These are phyloP conservation scores for Haemorhous mexicanus DNA, from an alignment of 2,113 vertebrate species.

Conservation along the genomic window DNA sequence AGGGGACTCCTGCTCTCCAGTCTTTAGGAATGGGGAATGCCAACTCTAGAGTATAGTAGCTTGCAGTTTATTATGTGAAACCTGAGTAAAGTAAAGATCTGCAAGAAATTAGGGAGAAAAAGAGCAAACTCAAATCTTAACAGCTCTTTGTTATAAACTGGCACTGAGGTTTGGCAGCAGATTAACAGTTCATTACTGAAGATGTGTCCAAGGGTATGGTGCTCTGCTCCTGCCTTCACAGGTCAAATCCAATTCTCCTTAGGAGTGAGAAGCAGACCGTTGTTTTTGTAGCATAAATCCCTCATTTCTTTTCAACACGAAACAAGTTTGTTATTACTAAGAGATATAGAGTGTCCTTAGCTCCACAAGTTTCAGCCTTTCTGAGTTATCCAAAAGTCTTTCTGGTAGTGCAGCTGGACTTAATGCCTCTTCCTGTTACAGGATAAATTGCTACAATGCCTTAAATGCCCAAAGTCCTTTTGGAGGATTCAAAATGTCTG, in stretches of 20 bases:
- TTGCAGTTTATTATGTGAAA: neutral
- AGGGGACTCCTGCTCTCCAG: neutral
- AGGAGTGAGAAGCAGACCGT: neutral
- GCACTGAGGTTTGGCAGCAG: neutral
- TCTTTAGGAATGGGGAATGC: neutral
- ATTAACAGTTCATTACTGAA: neutral
- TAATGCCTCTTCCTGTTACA: conserved; percentile 58
- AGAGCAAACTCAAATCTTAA: neutral
- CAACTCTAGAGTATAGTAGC: neutral
- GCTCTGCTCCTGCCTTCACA: neutral
- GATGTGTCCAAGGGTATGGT: neutral
- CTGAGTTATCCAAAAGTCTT: neutral
- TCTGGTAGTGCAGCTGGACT: neutral
- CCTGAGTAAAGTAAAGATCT: neutral
- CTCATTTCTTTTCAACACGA: neutral
- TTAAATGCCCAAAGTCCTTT: conserved; percentile 98
- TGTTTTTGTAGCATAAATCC: neutral
- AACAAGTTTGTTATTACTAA: neutral
- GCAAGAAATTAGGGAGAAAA: neutral
- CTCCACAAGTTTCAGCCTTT: neutral
- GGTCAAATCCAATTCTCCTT: neutral
- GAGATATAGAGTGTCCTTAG: neutral
- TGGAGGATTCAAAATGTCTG: conserved; percentile 99
- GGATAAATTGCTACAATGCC: conserved; percentile 99
- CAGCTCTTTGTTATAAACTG: neutral